Conservation (phyloP, 2,113 vertebrate genomes). For the Azemiops feae region DNA sequence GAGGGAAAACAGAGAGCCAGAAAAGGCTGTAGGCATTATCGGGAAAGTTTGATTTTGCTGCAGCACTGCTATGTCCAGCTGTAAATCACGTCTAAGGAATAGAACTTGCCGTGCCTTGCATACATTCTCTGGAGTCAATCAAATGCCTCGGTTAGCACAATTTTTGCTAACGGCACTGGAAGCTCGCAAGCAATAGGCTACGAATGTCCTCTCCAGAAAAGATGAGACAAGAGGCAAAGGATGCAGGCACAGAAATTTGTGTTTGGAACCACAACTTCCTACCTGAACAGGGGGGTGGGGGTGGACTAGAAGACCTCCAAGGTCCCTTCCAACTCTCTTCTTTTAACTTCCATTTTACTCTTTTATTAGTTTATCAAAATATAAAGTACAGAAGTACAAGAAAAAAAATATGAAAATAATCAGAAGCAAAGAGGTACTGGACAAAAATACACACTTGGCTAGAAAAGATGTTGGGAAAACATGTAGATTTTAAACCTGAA, state of each 20-base stretch:
- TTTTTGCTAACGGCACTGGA: neutral
- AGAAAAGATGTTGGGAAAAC: no score
- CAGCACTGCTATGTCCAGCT: neutral
- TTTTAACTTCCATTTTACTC: no score
- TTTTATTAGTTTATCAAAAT: no score
- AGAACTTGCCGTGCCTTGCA: neutral
- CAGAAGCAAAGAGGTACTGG: no score
- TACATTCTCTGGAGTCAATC: neutral
- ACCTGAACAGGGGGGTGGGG: rapidly evolving
- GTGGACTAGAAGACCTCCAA: no score
- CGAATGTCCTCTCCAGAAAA: neutral
- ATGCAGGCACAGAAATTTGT: neutral
- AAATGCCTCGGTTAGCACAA: neutral
- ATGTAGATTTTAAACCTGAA: no score
- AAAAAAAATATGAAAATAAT: no score
- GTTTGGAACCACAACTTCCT: neutral
- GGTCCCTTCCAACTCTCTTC: no score
- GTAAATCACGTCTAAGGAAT: slow-evolving; percentile 8
- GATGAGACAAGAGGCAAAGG: neutral
- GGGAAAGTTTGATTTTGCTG: neutral
- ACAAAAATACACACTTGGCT: no score
- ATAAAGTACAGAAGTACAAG: no score
- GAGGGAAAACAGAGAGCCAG: neutral
- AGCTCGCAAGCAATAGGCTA: neutral
- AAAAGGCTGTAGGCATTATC: neutral